Evolutionary conservation across 1,140 invertebrate genomes (phyloP), one percentile per base, ranked within the genome.

Genomic region (Cecropterus lyciades): DNA sequence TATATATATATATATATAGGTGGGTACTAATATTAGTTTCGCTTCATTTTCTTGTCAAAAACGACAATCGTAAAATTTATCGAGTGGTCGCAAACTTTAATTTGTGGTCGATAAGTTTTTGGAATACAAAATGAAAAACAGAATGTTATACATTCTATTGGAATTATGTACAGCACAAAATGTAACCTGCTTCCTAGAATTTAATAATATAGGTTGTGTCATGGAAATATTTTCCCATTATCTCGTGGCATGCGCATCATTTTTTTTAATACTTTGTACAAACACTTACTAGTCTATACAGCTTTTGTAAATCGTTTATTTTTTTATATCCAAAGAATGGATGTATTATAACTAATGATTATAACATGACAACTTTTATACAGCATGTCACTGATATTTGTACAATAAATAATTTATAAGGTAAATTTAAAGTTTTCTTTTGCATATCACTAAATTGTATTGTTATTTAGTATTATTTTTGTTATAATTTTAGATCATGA

Each of bases 401-500:
- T 48, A 60, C 14, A 48, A 60, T 60, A 60, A 60, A 48, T 60
- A 48, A 37, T 60, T 60, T 60, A 17, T 48, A 17, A 24, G 43
- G 17, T 33, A 17, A n/a, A 16, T 11, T 14, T 33, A 30, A 46
- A n/a, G 27, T 51, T 63, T 71, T 55, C 67, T 15, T 71, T 71
- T 59, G 65, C 64, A 67, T 72, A 68, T 72, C 70, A 72, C 60
- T 66, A 70, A 65, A 65, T 63, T 70, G 65, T 70, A 65, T 65
- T 65, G 52, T 60, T 72, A 60, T 14, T 33, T 72, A 68, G 65
- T 68, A 65, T 72, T 40, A 59, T 68, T 59, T 64, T 68, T 65
- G 64, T 66, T 66, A 62, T 55, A 43, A 13, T 37, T 20, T 51
- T 65, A 52, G 11, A 10, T 13, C 46, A 59, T 55, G 60, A 60